Base-by-base conservation (phyloP, 2,888 invertebrate species). In the Prosapia bicincta region DNA sequence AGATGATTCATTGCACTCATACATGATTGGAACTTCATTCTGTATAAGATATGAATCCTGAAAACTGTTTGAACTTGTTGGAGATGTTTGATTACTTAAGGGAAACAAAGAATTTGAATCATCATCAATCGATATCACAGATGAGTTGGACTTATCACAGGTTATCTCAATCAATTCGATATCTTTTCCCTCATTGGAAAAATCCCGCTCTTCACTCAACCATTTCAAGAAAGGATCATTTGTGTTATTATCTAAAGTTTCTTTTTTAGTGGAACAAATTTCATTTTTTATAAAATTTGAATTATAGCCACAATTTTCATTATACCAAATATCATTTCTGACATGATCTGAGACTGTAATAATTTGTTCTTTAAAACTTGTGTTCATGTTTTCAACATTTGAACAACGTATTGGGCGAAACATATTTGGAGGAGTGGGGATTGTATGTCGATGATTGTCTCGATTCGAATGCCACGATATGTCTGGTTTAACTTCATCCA, bases 201-300 rank as follows among this genome's bases (percentile, higher is more conserved):
- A 15, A 32, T 68, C 68, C 20, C 68, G 73, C 25, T 73, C 73
- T 26, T 69, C 54, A n/a, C 43, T 69, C 25, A 73, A 24, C 73
- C 73, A 73, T 24, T 43, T 68, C 32, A 73, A 38, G 73, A 73
- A 68, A 30, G 73, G 25, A 24, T 73, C 73, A 6, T 54, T 20
- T 2, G n/a, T 20, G 38, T 38, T 6, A 13, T 5, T 2, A 20
- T 38, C 38, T 13, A 10, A 20, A 3, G 20, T 9, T 54, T 54
- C 54, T 54, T 20, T 54, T 30, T 54, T 54, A 20, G 54, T 3
- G 13, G 3, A 20, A 54, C 54, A 38, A 3, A 9, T 2, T 54
- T 54, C 20, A n/a, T n/a, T 10, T 54, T 20, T 54, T 20, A 54
- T 20, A 54, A 54, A 20, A 13, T 20, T 20, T 3, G 54, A 3